These are phyloP conservation scores for Gibbula magus DNA, from an alignment of 2,888 invertebrate genomes.

Conservation along the genomic window DNA sequence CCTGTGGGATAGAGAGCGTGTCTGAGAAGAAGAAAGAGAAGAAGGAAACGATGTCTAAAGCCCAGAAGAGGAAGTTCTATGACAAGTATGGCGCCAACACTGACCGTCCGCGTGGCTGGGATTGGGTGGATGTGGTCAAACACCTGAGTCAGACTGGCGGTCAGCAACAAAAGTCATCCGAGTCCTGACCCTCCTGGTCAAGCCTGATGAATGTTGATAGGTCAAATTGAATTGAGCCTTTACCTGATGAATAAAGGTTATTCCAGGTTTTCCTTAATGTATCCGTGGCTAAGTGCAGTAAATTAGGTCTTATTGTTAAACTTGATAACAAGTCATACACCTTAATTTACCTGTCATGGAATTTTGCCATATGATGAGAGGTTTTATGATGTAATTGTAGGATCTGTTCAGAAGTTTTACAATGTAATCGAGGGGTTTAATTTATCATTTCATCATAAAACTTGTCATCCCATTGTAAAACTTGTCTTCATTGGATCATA, in stretches of 20 bases:
- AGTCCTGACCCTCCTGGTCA: neutral
- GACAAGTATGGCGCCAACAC: constrained; percentile 86
- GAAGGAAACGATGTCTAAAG: constrained; percentile 88
- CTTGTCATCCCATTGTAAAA: no score
- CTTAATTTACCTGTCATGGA: no score
- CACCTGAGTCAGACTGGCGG: constrained; percentile 87
- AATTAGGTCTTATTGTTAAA: no score
- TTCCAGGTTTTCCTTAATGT: neutral
- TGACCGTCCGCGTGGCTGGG: constrained; percentile 90
- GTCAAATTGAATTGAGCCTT: neutral
- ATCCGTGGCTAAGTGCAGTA: neutral
- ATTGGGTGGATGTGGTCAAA: constrained; percentile 97
- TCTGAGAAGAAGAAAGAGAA: constrained; percentile 69
- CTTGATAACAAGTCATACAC: no score
- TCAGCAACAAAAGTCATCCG: neutral
- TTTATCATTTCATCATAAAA: no score
- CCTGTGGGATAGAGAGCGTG: neutral
- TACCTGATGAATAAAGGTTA: neutral
- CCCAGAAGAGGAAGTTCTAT: constrained; percentile 92
- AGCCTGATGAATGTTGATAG: neutral
- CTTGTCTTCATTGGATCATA: no score
- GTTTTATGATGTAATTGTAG: no score
- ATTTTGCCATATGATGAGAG: no score
- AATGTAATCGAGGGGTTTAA: no score
- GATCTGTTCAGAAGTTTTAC: no score